phyloP scores from a whole-genome alignment of 2,888 invertebrate species.

The Yponomeuta plumbellus region DNA sequence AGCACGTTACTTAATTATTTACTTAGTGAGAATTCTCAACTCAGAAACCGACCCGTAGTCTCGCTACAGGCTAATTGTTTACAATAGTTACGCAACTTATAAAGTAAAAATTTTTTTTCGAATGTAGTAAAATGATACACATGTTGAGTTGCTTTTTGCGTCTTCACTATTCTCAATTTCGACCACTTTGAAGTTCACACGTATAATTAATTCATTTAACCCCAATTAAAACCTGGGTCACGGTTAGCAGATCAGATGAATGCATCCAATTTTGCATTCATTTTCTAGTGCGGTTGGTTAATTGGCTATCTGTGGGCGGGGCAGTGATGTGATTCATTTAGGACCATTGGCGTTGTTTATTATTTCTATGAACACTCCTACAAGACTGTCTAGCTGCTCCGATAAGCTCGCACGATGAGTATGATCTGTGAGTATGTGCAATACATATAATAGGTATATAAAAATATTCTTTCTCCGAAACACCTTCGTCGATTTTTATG shows the following conservation, averaged over 20 bases:
- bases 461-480: not conserved
- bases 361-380: not conserved
- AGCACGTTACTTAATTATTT: no score
- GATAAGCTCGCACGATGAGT: not conserved
- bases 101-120: no score
- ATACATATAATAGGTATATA: not conserved
- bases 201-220: constrained; percentile 65
- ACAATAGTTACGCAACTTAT: no score
- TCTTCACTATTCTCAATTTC: constrained; percentile 5
- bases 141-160: not conserved
- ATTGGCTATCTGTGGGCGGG: not conserved
- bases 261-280: constrained; percentile 27
- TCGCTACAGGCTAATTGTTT: no score
- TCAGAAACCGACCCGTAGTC: no score
- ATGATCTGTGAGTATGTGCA: not conserved
- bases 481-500: no score
- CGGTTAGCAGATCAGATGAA: constrained; percentile 31
- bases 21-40: no score
- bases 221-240: constrained; percentile 54
- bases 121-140: no score
- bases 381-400: not conserved
- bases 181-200: constrained; percentile 34
- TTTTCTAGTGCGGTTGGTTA: not conserved
- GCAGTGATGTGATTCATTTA: constrained; percentile 12
- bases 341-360: not conserved